Evolutionary conservation across 2,113 vertebrate species (phyloP).

Genomic region (Regulus satrapa): DNA sequence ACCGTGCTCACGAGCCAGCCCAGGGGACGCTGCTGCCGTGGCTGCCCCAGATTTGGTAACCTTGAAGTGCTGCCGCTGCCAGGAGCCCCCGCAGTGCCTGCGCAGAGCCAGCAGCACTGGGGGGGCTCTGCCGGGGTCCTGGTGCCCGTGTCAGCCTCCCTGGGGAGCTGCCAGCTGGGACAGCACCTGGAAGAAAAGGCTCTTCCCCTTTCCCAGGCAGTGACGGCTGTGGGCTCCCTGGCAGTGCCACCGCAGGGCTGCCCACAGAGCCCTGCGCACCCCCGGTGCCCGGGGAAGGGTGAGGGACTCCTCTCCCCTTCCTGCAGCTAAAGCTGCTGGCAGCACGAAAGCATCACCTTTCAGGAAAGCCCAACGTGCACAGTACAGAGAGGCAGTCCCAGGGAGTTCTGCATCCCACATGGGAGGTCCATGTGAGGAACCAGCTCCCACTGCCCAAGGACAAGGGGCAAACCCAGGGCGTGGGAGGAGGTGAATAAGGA

Average conservation of each 20-base stretch:
- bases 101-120: neutral
- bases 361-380: rapidly evolving
- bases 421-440: neutral
- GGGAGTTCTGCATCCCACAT: rapidly evolving
- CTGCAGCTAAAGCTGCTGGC: neutral
- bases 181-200: neutral
- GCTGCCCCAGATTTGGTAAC: constrained; percentile 66
- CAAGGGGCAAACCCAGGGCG: rapidly evolving
- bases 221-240: neutral
- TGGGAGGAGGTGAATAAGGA: neutral
- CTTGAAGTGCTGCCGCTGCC: constrained; percentile 39
- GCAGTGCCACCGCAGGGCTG: neutral
- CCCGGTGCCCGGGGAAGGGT: rapidly evolving
- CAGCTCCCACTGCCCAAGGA: neutral
- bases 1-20: rapidly evolving
- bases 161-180: neutral
- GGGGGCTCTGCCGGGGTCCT: neutral
- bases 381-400: rapidly evolving
- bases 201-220: neutral
- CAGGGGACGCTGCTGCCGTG: neutral
- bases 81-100: neutral
- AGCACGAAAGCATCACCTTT: neutral
- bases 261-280: neutral
- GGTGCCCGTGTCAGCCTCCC: neutral
- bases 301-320: too few species aligned